A percentile compares a stretch with the other conserved stretches of the same genome.
Evolutionary conservation across 2,888 invertebrate species (phyloP).

Genomic region (Blastobasis adustella): DNA sequence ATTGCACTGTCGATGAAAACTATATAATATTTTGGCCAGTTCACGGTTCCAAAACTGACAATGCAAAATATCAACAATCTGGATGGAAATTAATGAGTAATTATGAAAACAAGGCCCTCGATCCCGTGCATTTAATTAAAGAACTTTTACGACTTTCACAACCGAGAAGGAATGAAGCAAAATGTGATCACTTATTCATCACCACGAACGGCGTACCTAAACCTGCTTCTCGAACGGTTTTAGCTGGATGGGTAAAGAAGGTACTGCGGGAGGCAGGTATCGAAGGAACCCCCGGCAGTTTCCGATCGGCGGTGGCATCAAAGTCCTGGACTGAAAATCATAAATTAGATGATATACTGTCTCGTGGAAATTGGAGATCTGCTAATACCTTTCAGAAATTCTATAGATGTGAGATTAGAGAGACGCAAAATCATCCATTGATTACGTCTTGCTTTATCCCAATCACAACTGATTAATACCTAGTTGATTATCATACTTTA

Average conservation of each 20-base stretch:
- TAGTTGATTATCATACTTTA: no score
- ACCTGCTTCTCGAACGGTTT: conserved; percentile 4
- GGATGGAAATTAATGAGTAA: conserved; percentile 8
- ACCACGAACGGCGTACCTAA: conserved; percentile 1
- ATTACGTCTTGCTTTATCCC: no score
- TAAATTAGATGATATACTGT: no score
- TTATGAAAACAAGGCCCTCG: conserved; percentile 5
- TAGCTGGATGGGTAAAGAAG: conserved; percentile 11
- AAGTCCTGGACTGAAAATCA: no score
- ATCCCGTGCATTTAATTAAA: not conserved
- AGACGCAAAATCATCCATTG: no score
- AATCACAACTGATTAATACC: no score
- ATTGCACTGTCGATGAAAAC: conserved; percentile 8
- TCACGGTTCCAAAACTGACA: conserved; percentile 18
- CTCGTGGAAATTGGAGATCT: no score
- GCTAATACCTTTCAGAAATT: no score
- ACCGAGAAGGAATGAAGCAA: not conserved
- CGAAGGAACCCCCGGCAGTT: conserved; percentile 4
- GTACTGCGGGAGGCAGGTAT: conserved; percentile 9
- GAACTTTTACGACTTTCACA: not conserved
- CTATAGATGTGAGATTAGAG: no score
- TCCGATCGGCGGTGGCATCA: conserved; percentile 5
- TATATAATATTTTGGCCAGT: conserved; percentile 12
- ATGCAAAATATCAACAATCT: conserved; percentile 8
- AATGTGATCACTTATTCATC: conserved; percentile 2